Evolutionary conservation across 2,888 invertebrate genomes (phyloP), one percentile per base, ranked within the genome.

Genomic region (Hemaris fuciformis): DNA sequence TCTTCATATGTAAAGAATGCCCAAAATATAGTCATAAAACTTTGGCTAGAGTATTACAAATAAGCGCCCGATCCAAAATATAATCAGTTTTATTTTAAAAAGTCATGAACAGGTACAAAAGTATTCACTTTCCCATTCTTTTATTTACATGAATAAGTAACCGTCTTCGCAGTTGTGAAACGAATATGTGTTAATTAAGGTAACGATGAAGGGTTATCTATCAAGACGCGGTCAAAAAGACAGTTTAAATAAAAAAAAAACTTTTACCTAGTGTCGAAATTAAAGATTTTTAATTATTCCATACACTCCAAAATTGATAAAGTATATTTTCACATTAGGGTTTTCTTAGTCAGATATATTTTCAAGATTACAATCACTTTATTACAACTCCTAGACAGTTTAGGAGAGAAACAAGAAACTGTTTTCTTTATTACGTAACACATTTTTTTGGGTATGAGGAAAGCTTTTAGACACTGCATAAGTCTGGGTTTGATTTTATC

Each of bases 31-130:
- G n/a, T 38, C 13, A 3, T 46, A 46, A 1, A 53, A 27, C 31
- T 59, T 38, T 43, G 60, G 38, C 42, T 56, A 13, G 18, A 23
- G 23, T 45, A 31, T 60, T 15, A 42, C n/a, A 60, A 48, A 10
- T 53, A 27, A 20, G 38, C 27, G 48, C 60, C 41, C 42, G 27
- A 53, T 31, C 53, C 53, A 53, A 53, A 71, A 73, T 74, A 75
- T 73, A 74, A 76, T 74, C 82, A 77, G 27, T 31, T 18, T 53
- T 53, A 78, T 77, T 76, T 76, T 83, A 80, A 79, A 84, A 84
- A 80, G 81, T 78, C 79, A 80, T 78, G 73, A 83, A 86, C 89
- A 91, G 89, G 89, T 90, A 90, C 90, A 89, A 88, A 88, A 88
- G 89, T 90, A 88, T 88, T 76, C 79, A 73, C 71, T 75, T 76